Base-by-base conservation (phyloP, 2,888 invertebrate genomes). In the Rhogogaster chlorosoma region DNA sequence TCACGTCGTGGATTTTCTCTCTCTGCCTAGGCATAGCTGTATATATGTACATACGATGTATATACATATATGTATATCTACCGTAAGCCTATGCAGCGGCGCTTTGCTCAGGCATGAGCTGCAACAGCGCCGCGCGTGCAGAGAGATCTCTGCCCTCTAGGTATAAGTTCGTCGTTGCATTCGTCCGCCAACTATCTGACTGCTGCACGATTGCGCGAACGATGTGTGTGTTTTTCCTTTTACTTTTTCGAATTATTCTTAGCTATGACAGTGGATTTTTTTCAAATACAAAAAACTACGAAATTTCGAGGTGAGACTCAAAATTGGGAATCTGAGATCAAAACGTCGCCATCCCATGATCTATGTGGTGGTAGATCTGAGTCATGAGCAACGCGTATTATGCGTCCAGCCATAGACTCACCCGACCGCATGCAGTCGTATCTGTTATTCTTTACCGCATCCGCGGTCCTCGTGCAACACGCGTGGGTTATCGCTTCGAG, bases 1-100 rank as follows among this genome's bases (percentile, higher is more conserved):
- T 77, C 77, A 77, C 77, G 77, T 77, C 77, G 77, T 77, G 77
- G 77, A 77, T 77, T 49, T 49, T 29, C 75, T 77, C 77, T 49
- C 29, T 45, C 32, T 49, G 18, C n/a, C 26, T 26, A 7, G 22
- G 26, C 22, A 15, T 73, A 38, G 22, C n/a, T 67, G 6, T 67
- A 29, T 32, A 67, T 26, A 26, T 67, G 29, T 29, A 10, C 2
- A 29, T 12, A 12, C n/a, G n/a, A n/a, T n/a, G n/a, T 29, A 15
- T 4, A 2, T 29, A 32, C 9, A 10, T 49, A n/a, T 49, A n/a
- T 53, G 10, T 49, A n/a, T 53, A 45, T 45, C 3, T 45, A 15
- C 15, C 15, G 15, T 45, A 38, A 42, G 71, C 71, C 67, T 32
- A 67, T 15, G 32, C 29, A 26, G 26, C 32, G 67, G 18, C 67